Conservation (phyloP, 2,113 vertebrate genomes). For the Cygnus atratus region DNA sequence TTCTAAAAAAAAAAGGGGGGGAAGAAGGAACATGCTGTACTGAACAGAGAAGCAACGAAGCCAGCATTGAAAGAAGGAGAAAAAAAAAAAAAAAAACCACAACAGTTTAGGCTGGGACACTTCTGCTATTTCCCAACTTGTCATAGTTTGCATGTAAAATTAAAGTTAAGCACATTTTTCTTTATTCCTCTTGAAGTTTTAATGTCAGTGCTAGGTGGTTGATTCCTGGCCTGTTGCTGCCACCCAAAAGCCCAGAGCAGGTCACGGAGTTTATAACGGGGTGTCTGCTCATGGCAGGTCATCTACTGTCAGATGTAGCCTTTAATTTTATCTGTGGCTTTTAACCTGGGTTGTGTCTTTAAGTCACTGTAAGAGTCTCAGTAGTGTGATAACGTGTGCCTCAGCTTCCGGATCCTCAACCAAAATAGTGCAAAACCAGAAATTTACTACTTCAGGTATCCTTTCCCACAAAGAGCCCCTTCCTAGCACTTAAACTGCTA, state of each 20-base stretch:
- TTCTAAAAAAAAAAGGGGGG: constrained; percentile 20
- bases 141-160: neutral
- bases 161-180: neutral
- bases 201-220: neutral
- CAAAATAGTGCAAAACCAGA: neutral
- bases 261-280: neutral
- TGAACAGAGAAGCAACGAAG: neutral
- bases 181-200: neutral
- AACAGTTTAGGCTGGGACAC: neutral
- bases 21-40: constrained; percentile 44
- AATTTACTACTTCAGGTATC: neutral
- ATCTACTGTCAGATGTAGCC: neutral
- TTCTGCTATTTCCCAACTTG: neutral
- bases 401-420: neutral
- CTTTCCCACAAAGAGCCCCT: neutral
- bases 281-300: neutral
- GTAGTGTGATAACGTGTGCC: rapidly evolving
- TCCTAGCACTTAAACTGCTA: neutral
- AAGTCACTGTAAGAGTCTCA: neutral
- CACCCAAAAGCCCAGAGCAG: neutral
- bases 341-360: neutral
- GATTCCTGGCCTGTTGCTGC: neutral
- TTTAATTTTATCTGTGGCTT: neutral
- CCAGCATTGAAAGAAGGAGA: neutral
- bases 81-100: neutral